A percentile compares a stretch with the other conserved stretches of the same genome.
phyloP scores from a whole-genome alignment of 2,888 invertebrate genomes.

The Rotaria magnacalcarata region DNA sequence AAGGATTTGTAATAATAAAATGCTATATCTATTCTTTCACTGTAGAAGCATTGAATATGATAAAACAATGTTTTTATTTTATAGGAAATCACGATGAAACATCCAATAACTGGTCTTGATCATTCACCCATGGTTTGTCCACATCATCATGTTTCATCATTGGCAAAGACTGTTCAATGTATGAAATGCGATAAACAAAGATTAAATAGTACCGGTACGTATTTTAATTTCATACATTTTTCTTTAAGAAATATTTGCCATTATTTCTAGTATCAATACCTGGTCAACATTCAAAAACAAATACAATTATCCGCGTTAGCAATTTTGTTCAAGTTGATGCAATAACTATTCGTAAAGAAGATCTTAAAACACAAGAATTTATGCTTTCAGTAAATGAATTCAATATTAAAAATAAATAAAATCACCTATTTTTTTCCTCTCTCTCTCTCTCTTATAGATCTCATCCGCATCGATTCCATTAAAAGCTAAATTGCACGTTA shows the following conservation, averaged over 20 bases:
- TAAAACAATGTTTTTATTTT: background rate
- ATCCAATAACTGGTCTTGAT: constrained; percentile 14
- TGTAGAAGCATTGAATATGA: too few species aligned
- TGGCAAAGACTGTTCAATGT: background rate
- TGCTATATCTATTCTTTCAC: too few species aligned
- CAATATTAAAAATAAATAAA: too few species aligned
- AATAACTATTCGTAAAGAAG: constrained; percentile 29
- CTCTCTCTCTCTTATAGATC: background rate
- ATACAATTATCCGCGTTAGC: constrained; percentile 23
- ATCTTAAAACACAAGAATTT: constrained; percentile 17
- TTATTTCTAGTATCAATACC: constrained; percentile 21
- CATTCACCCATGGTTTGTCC: background rate
- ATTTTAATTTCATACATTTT: background rate
- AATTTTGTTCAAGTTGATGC: constrained; percentile 36
- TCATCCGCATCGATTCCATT: constrained; percentile 26
- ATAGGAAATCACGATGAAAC: constrained; percentile 30
- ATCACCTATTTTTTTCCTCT: too few species aligned
- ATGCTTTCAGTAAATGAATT: background rate
- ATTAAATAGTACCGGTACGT: background rate
- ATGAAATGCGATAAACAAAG: constrained; percentile 23
- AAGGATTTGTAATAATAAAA: too few species aligned
- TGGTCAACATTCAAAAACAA: constrained; percentile 33
- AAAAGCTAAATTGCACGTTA: background rate
- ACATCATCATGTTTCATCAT: background rate
- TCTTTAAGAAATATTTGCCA: background rate